Conservation (phyloP, 37 sponge, comb jelly and placozoan species). For the Cliona cf. orientalis region DNA sequence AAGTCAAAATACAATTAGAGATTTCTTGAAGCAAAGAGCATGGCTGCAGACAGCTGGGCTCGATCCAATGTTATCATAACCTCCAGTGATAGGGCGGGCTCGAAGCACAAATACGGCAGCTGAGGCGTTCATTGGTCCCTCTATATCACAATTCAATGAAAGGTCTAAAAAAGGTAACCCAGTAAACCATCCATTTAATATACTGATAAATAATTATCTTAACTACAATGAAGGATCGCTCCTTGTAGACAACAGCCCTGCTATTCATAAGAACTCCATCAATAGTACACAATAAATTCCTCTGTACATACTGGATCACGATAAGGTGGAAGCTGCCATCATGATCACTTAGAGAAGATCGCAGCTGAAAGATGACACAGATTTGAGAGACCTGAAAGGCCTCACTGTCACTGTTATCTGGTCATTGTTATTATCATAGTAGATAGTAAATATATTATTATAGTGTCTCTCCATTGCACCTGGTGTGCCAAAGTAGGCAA, state of each 20-base stretch:
- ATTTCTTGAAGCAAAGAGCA: too few species aligned
- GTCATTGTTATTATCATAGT: slow-evolving; percentile 20
- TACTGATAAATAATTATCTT: too few species aligned
- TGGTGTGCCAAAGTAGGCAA: slow-evolving; percentile 34
- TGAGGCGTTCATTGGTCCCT: slow-evolving; percentile 30
- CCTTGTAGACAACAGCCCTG: slow-evolving; percentile 46
- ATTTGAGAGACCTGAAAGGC: slow-evolving; percentile 50
- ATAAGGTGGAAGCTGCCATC: slow-evolving; percentile 72
- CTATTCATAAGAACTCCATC: slow-evolving; percentile 44
- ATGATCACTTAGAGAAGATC: slow-evolving; percentile 34
- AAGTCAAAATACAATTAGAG: slow-evolving; percentile 49
- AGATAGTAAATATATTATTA: too few species aligned
- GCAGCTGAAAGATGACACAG: slow-evolving; percentile 61
- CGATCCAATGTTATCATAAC: slow-evolving; percentile 37
- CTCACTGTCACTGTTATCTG: slow-evolving; percentile 58
- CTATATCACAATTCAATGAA: slow-evolving; percentile 53
- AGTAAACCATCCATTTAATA: too few species aligned
- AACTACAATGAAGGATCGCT: slow-evolving; percentile 30
- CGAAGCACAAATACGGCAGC: slow-evolving; percentile 50
- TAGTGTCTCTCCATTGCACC: slow-evolving; percentile 61
- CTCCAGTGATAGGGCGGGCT: slow-evolving; percentile 48
- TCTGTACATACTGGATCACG: slow-evolving; percentile 40
- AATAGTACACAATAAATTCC: slow-evolving; percentile 40
- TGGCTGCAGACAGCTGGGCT: too few species aligned
- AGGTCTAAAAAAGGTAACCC: slow-evolving; percentile 40